Conservation (phyloP, 2,888 invertebrate species). For the Hirtodrosophila histrioides region DNA sequence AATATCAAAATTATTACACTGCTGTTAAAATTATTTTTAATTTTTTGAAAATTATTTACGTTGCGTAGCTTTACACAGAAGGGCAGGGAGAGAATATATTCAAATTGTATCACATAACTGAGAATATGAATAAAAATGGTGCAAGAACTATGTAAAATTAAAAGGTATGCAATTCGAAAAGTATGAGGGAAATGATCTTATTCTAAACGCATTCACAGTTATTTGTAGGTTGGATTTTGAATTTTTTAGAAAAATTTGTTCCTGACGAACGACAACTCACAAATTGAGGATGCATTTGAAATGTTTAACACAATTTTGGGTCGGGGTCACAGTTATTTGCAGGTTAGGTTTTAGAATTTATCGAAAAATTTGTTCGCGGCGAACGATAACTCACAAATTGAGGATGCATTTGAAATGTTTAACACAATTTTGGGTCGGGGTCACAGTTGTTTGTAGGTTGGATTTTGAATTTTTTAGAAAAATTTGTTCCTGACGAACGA, state of each 20-base stretch:
- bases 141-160: no score
- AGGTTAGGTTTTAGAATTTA: conserved; percentile 35
- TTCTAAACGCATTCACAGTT: conserved; percentile 49
- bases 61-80: conserved; percentile 27
- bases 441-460: conserved; percentile 32
- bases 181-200: conserved; percentile 19
- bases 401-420: conserved; percentile 46
- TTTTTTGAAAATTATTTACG: conserved; percentile 44
- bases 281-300: conserved; percentile 46
- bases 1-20: conserved; percentile 45
- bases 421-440: no score
- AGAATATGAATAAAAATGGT: not conserved
- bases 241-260: conserved; percentile 50
- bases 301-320: conserved; percentile 16
- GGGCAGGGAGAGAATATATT: not conserved
- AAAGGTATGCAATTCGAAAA: conserved; percentile 4
- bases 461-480: conserved; percentile 28
- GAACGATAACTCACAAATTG: conserved; percentile 49
- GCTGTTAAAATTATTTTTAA: conserved; percentile 14
- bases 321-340: conserved; percentile 48
- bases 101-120: conserved; percentile 31
- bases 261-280: conserved; percentile 50
- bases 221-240: conserved; percentile 18
- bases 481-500: conserved; percentile 41
- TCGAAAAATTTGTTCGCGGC: conserved; percentile 46